Conservation (phyloP, 37 sponge, comb jelly and placozoan species). For the Axinella damicornis region DNA sequence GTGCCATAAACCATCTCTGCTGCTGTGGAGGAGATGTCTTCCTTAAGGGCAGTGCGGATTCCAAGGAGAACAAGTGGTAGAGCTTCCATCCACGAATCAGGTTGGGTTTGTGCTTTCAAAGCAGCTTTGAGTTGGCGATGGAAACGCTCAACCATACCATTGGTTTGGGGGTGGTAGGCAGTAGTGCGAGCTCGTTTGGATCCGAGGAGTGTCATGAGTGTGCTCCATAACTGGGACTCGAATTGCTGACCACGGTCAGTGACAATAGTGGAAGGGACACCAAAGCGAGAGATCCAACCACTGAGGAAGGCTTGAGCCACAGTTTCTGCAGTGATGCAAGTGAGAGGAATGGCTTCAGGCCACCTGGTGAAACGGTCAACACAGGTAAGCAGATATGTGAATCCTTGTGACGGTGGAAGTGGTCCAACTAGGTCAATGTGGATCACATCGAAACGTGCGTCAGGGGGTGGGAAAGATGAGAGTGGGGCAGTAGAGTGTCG, state of each 20-base stretch:
- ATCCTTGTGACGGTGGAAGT: conserved; percentile 64
- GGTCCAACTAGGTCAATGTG: conserved; percentile 78
- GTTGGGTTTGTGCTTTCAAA: conserved; percentile 62
- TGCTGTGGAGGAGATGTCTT: conserved; percentile 55
- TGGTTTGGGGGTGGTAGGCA: conserved; percentile 65
- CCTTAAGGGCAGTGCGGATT: conserved; percentile 63
- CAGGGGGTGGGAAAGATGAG: conserved; percentile 47
- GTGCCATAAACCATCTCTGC: conserved; percentile 82
- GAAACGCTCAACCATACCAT: conserved; percentile 70
- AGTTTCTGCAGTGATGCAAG: conserved; percentile 60
- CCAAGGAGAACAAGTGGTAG: conserved; percentile 72
- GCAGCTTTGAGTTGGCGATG: conserved; percentile 71
- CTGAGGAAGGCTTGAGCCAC: conserved; percentile 50
- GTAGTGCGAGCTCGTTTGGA: conserved; percentile 53
- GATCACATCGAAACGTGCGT: conserved; percentile 42
- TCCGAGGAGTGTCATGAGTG: conserved; percentile 38
- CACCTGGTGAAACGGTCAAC: conserved; percentile 62
- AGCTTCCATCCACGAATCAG: conserved; percentile 55
- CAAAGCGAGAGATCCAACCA: conserved; percentile 71
- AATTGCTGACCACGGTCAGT: conserved; percentile 76
- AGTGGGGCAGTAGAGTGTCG: conserved; percentile 44
- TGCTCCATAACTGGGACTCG: conserved; percentile 48
- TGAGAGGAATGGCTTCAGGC: conserved; percentile 65
- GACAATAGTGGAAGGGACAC: conserved; percentile 58
- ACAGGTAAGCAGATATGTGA: conserved; percentile 61